phyloP scores from a whole-genome alignment of 2,797 vertebrate genomes.

The Botia kubotai region DNA sequence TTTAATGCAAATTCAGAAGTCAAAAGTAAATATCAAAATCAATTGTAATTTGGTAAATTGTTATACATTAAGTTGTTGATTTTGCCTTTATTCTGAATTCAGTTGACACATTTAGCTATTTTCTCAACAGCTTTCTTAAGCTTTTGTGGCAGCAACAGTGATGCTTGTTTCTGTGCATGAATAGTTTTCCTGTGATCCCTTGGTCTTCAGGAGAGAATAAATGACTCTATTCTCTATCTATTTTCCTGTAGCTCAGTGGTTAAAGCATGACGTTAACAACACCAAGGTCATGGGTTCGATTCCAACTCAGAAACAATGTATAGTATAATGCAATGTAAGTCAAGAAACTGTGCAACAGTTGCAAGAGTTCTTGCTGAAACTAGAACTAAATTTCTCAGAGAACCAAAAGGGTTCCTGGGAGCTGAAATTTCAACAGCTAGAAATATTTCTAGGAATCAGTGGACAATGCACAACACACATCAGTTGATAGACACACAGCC shows the following conservation, averaged over 20 bases:
- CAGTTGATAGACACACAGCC: slow-evolving; percentile 4
- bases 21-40: too few species aligned
- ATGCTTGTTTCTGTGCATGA: not conserved
- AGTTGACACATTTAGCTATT: not conserved
- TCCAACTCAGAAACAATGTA: too few species aligned
- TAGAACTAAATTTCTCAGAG: not conserved
- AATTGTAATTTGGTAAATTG: too few species aligned
- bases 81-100: not conserved
- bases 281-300: too few species aligned
- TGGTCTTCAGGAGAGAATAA: slow-evolving; percentile 10
- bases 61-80: too few species aligned
- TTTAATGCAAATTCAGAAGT: too few species aligned
- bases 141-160: not conserved
- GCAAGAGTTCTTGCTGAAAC: not conserved
- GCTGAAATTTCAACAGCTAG: not conserved
- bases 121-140: not conserved
- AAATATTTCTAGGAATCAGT: slow-evolving; percentile 6
- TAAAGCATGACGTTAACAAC: too few species aligned
- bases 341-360: not conserved
- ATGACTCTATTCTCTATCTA: not conserved
- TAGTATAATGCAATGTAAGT: too few species aligned
- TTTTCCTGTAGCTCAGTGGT: too few species aligned
- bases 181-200: not conserved
- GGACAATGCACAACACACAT: not conserved
- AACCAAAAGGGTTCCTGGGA: not conserved